These are phyloP conservation scores for Diglossa brunneiventris DNA, from an alignment of 2,113 vertebrate species.

Conservation along the genomic window DNA sequence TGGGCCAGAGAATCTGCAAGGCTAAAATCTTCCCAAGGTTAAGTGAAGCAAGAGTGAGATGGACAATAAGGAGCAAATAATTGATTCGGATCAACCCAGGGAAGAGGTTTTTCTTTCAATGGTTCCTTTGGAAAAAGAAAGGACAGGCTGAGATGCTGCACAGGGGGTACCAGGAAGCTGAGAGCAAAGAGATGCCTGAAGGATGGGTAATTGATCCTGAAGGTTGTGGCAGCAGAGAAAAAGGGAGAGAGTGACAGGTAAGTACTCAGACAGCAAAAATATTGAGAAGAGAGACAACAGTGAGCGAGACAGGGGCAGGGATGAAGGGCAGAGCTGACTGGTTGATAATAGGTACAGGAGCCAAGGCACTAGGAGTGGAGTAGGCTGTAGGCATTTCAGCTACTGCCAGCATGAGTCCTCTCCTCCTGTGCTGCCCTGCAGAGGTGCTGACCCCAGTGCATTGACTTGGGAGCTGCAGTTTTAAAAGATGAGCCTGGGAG, in stretches of 20 bases:
- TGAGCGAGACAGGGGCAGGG: not conserved
- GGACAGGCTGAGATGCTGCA: not conserved
- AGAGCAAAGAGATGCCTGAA: not conserved
- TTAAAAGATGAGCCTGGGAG: not conserved
- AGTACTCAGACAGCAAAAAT: not conserved
- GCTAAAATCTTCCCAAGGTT: fast-evolving
- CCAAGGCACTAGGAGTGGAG: not conserved
- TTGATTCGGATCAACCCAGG: not conserved
- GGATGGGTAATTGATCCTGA: not conserved
- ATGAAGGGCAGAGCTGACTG: not conserved
- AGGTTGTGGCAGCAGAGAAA: not conserved
- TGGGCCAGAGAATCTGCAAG: not conserved
- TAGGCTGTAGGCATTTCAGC: not conserved
- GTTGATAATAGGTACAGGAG: not conserved
- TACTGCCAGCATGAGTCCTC: not conserved
- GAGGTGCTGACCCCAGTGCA: not conserved
- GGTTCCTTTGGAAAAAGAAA: not conserved
- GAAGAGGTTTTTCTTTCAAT: not conserved
- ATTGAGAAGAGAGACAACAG: not conserved
- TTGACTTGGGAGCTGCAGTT: not conserved
- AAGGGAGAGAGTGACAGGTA: not conserved
- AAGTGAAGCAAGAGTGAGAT: not conserved
- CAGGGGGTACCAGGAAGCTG: not conserved
- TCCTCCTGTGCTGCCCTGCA: not conserved
- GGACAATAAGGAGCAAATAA: not conserved